These are phyloP conservation scores for Bhutanitis thaidina DNA, from an alignment of 2,888 invertebrate species.

Conservation along the genomic window DNA sequence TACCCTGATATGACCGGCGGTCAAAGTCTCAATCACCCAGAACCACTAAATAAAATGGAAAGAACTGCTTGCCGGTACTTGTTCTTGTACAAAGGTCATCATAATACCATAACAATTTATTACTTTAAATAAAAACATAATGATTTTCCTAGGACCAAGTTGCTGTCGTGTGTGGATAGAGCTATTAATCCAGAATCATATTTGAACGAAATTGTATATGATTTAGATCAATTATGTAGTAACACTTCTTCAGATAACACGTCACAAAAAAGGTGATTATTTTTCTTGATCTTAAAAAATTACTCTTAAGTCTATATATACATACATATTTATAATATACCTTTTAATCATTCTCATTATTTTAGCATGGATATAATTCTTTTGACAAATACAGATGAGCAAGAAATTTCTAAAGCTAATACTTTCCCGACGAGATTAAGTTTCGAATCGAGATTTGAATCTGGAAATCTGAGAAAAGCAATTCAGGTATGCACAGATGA, in stretches of 20 bases:
- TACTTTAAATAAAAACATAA: too few species aligned
- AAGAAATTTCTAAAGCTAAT: constrained; percentile 63
- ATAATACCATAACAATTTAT: too few species aligned
- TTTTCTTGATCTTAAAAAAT: constrained; percentile 5
- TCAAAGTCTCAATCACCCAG: constrained; percentile 72
- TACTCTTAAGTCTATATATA: neutral
- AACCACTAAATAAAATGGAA: constrained; percentile 81
- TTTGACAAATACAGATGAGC: constrained; percentile 73
- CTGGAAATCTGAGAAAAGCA: constrained; percentile 90
- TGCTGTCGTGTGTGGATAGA: constrained; percentile 84
- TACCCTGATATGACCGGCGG: constrained; percentile 86
- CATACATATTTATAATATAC: neutral
- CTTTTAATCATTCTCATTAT: constrained; percentile 22
- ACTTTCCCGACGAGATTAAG: constrained; percentile 70
- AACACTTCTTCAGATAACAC: constrained; percentile 33
- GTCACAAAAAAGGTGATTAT: constrained; percentile 51
- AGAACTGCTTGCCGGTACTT: constrained; percentile 65
- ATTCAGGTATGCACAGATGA: constrained; percentile 79
- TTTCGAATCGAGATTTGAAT: constrained; percentile 93
- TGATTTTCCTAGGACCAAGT: constrained; percentile 67
- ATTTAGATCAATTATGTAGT: constrained; percentile 79
- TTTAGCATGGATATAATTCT: constrained; percentile 53
- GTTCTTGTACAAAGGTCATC: too few species aligned
- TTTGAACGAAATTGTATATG: constrained; percentile 84
- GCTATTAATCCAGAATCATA: constrained; percentile 81